Evolutionary conservation across 2,113 vertebrate species (phyloP).

Genomic region (Hippocampus abdominalis): DNA sequence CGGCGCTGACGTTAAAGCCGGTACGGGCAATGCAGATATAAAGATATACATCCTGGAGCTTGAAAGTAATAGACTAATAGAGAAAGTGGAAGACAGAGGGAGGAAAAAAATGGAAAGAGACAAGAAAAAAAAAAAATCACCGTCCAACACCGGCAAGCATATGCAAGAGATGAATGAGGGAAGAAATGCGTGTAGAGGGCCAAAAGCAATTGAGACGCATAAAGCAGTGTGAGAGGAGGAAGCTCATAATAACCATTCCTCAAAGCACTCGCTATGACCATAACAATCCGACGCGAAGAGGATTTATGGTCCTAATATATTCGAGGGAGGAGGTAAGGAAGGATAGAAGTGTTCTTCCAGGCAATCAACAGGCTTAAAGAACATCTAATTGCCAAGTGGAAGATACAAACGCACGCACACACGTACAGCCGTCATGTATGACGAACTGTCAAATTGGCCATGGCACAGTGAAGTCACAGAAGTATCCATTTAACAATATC

Average conservation of each 20-base stretch:
- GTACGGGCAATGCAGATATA: too few relatives aligned
- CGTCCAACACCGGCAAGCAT: constrained; percentile 12
- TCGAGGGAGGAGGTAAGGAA: constrained; percentile 33
- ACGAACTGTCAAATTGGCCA: not conserved
- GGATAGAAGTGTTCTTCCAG: constrained; percentile 35
- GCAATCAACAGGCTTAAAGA: constrained; percentile 48
- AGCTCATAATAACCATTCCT: constrained; percentile 75
- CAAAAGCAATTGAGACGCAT: constrained; percentile 60
- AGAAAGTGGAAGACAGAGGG: constrained; percentile 17
- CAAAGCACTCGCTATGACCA: constrained; percentile 76
- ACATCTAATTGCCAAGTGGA: constrained; percentile 42
- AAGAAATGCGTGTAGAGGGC: constrained; percentile 16
- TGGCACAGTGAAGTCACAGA: too few relatives aligned
- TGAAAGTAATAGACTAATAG: constrained; percentile 20
- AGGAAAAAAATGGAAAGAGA: not conserved
- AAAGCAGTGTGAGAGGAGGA: constrained; percentile 66
- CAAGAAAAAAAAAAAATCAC: constrained; percentile 4
- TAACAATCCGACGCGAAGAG: constrained; percentile 69
- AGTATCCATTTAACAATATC: too few relatives aligned
- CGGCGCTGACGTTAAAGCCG: too few relatives aligned
- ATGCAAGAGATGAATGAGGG: constrained; percentile 20
- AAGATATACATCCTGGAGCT: not conserved
- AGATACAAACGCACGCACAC: constrained; percentile 10
- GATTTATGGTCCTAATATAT: constrained; percentile 76
- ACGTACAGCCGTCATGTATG: not conserved